Evolutionary conservation across 1,140 invertebrate species (phyloP).

Genomic region (Leptinotarsa undecemlineata): DNA sequence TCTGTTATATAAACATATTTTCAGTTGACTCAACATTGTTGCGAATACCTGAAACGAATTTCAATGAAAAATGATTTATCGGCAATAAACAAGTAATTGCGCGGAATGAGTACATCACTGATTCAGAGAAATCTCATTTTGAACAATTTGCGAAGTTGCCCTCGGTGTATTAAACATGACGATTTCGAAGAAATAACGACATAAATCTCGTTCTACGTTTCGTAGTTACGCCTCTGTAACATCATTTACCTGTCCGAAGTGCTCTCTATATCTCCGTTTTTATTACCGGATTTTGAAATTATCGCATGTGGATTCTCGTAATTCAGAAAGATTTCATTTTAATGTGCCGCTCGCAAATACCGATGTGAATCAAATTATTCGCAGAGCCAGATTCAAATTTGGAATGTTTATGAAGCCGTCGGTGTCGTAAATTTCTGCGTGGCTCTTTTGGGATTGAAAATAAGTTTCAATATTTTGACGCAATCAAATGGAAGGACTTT

Average conservation of each 20-base stretch:
- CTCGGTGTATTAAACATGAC: neutral
- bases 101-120: neutral
- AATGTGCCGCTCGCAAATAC: conserved; percentile 42
- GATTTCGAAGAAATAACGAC: neutral
- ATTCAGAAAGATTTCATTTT: conserved; percentile 45
- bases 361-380: conserved; percentile 43
- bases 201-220: neutral
- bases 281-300: conserved; percentile 42
- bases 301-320: conserved; percentile 42
- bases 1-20: no score
- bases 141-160: neutral
- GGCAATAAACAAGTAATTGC: no score
- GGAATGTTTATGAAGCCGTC: conserved; percentile 20
- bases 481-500: no score
- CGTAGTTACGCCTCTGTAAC: conserved; percentile 28
- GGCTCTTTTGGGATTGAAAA: neutral
- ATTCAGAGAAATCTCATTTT: neutral
- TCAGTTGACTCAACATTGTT: no score
- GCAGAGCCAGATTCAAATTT: conserved; percentile 38
- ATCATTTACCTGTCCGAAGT: conserved; percentile 36
- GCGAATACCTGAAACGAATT: no score
- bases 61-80: no score
- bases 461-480: neutral
- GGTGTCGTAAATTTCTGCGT: conserved; percentile 1
- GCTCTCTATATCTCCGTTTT: conserved; percentile 36